A percentile compares a stretch with the other conserved stretches of the same genome.
Evolutionary conservation across 2,113 vertebrate species (phyloP).

Genomic region (Semicossyphus pulcher): DNA sequence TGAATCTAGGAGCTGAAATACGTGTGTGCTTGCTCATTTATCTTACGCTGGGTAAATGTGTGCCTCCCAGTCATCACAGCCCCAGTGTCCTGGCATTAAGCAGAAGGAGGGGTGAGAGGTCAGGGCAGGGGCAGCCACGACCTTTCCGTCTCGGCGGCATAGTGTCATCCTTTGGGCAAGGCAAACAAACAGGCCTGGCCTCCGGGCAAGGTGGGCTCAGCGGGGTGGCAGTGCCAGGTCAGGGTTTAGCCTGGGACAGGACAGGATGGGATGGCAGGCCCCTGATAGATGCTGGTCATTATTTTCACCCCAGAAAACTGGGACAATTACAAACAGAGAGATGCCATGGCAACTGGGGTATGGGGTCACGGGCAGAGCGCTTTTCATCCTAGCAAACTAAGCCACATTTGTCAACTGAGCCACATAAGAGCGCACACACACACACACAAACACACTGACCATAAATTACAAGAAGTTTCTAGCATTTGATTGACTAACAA

Average conservation of each 20-base stretch:
- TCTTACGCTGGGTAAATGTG: conserved; percentile 51
- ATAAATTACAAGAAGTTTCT: not conserved
- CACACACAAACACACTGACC: conserved; percentile 1
- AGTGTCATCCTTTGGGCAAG: conserved; percentile 77
- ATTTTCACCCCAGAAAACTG: conserved; percentile 74
- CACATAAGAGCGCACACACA: conserved; percentile 28
- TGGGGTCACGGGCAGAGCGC: conserved; percentile 61
- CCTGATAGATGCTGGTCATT: conserved; percentile 80
- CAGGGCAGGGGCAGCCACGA: conserved; percentile 71
- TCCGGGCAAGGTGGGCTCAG: conserved; percentile 68
- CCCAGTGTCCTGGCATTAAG: conserved; percentile 69
- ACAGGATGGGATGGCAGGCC: conserved; percentile 69
- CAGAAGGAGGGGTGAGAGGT: conserved; percentile 77
- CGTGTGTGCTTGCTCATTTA: conserved; percentile 46
- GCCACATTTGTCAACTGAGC: conserved; percentile 54
- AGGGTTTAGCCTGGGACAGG: conserved; percentile 60
- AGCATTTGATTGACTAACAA: conserved; percentile 10
- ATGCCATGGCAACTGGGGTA: conserved; percentile 60
- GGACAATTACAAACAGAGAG: conserved; percentile 75
- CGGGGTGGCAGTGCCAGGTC: conserved; percentile 77
- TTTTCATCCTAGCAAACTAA: conserved; percentile 51
- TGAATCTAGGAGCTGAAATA: conserved; percentile 2
- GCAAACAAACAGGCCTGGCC: conserved; percentile 79
- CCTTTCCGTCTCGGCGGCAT: conserved; percentile 70
- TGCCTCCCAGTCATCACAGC: conserved; percentile 64